Base-by-base conservation (phyloP, 2,113 vertebrate genomes). In the Oreotrochilus melanogaster region DNA sequence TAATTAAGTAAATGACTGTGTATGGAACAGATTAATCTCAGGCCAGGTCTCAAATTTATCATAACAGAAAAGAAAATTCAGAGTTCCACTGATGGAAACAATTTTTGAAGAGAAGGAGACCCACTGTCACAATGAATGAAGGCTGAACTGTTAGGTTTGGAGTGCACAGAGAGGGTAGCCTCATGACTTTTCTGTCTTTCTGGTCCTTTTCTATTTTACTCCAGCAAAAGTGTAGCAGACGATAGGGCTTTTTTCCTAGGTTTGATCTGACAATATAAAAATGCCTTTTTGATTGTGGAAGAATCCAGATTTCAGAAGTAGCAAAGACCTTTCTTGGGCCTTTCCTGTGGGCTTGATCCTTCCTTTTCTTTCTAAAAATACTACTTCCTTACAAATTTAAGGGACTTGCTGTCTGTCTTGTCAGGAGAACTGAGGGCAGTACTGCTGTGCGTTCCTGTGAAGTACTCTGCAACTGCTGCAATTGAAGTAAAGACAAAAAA, bases 1-100 rank as follows among this genome's bases (percentile, higher is more conserved):
- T 91, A 95, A 96, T 86, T 93, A 91, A 91, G 91, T 92, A 93
- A 95, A 92, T 30, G 11, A 80, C 51, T 75, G 7, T 67, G 93
- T 94, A 27, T 86, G 15, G 74, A 96, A 92, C 6, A 84, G 57
- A 78, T 96, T 92, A 66, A 47, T 91, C 33, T 82, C 51, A 81
- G 48, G 31, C 86, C 66, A 78, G 61, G 19, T 95, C 54, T 95
- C 83, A 88, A 50, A 93, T 92, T 95, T 95, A 71, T 89, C 57
- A 35, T 86, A 91, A 84, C 14, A 76, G 78, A 33, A 57, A 67
- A 89, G 54, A 84, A 79, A 73, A 89, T 87, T 56, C 60, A 86
- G 60, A 30, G 18, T 31, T 92, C 10, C 19, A 33, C 43, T 71
- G 57, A 45, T 84, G 56, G 75, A 87, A 86, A 79, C 13, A 66